A percentile compares a stretch with the other conserved stretches of the same genome.
These are phyloP conservation scores for Alethe diademata DNA, from an alignment of 2,113 vertebrate genomes.

Conservation along the genomic window DNA sequence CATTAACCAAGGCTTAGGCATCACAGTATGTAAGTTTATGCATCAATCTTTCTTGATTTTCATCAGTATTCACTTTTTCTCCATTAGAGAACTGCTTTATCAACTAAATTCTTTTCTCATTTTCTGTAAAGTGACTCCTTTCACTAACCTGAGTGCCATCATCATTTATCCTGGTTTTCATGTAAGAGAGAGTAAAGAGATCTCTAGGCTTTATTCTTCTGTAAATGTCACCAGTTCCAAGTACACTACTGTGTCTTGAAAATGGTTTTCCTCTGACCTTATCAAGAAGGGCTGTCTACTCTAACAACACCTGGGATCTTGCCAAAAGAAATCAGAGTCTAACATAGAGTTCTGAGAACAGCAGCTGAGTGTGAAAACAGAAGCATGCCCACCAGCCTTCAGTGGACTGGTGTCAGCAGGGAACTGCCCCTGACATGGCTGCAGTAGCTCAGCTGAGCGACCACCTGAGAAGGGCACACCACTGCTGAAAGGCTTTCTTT, in stretches of 20 bases:
- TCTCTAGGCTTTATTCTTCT: constrained; percentile 3
- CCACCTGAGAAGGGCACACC: neutral
- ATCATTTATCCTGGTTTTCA: neutral
- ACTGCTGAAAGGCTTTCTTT: neutral
- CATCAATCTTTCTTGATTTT: neutral
- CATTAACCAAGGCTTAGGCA: neutral
- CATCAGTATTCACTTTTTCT: neutral
- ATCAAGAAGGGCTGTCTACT: neutral
- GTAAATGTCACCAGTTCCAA: constrained; percentile 31
- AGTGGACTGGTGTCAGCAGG: neutral
- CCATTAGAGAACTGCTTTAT: neutral
- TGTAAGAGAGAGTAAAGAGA: neutral
- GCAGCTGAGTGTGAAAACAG: neutral
- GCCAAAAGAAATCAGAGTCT: constrained; percentile 30
- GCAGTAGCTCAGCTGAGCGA: neutral
- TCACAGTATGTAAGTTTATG: neutral
- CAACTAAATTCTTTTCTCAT: neutral
- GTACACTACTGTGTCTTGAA: neutral
- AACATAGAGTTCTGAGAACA: neutral
- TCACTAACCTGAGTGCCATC: neutral
- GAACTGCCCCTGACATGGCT: neutral
- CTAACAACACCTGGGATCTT: neutral
- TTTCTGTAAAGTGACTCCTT: neutral
- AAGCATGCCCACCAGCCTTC: neutral
- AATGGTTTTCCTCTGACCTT: constrained; percentile 34